Evolutionary conservation across 2,888 invertebrate species (phyloP).

Genomic region (Tyria jacobaeae): DNA sequence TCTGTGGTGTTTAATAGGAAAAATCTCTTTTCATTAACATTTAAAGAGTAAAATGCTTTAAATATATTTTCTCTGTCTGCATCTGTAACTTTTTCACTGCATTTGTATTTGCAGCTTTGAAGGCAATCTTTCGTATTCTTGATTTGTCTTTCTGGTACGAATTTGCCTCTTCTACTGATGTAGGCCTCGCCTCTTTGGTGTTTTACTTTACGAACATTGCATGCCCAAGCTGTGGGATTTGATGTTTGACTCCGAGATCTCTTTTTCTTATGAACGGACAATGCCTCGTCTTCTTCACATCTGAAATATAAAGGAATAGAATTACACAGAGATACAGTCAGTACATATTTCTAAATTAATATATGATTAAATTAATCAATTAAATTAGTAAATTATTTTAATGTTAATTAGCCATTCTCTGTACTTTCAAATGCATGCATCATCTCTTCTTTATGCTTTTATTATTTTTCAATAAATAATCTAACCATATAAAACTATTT

Average conservation of each 20-base stretch:
- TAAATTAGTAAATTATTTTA: too few species aligned
- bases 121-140: constrained; percentile 76
- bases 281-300: constrained; percentile 17
- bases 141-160: constrained; percentile 71
- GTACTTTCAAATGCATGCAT: too few species aligned
- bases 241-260: constrained; percentile 63
- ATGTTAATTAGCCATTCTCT: too few species aligned
- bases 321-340: too few species aligned
- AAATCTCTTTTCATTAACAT: constrained; percentile 78
- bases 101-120: constrained; percentile 75
- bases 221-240: constrained; percentile 77
- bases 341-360: too few species aligned
- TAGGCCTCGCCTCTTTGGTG: constrained; percentile 81
- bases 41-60: constrained; percentile 78
- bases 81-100: constrained; percentile 74
- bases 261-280: constrained; percentile 47
- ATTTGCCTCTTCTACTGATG: constrained; percentile 75
- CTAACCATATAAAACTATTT: too few species aligned
- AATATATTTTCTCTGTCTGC: constrained; percentile 76
- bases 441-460: too few species aligned
- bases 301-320: constrained; percentile 9
- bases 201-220: constrained; percentile 75
- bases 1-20: constrained; percentile 79
- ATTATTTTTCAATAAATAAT: too few species aligned
- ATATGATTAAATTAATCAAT: too few species aligned